These are phyloP conservation scores for Oikopleura vanhoeffeni DNA, from an alignment of 23 tunicate genomes.

Conservation along the genomic window DNA sequence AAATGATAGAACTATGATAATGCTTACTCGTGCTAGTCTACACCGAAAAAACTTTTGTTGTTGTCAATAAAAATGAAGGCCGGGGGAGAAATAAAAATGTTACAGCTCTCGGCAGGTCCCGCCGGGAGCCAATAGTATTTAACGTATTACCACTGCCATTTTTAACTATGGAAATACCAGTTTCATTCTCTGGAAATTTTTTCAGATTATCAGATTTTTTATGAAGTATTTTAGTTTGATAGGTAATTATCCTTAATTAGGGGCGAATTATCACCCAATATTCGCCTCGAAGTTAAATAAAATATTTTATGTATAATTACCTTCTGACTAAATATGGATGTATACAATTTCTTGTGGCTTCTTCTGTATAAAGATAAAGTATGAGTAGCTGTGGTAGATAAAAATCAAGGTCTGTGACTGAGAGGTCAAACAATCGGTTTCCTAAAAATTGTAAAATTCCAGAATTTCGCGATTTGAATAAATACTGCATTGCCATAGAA, in stretches of 20 bases:
- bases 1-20: too few relatives aligned
- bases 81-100: too few relatives aligned
- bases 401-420: constrained; percentile 47
- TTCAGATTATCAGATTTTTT: too few relatives aligned
- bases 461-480: constrained; percentile 84
- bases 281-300: background rate
- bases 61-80: too few relatives aligned
- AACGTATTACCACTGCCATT: too few relatives aligned
- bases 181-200: too few relatives aligned
- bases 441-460: constrained; percentile 89
- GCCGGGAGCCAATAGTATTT: too few relatives aligned
- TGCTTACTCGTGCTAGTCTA: too few relatives aligned
- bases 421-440: constrained; percentile 60
- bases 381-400: constrained; percentile 79
- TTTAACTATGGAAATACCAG: too few relatives aligned
- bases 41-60: too few relatives aligned
- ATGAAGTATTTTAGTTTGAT: background rate
- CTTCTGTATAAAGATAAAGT: constrained; percentile 82
- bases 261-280: background rate
- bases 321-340: constrained; percentile 75
- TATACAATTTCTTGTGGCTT: constrained; percentile 81
- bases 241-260: background rate
- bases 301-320: constrained; percentile 16
- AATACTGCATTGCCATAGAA: constrained; percentile 75
- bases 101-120: too few relatives aligned